Base-by-base conservation (phyloP, 2,797 vertebrate genomes). In the Triplophysa bombifrons region DNA sequence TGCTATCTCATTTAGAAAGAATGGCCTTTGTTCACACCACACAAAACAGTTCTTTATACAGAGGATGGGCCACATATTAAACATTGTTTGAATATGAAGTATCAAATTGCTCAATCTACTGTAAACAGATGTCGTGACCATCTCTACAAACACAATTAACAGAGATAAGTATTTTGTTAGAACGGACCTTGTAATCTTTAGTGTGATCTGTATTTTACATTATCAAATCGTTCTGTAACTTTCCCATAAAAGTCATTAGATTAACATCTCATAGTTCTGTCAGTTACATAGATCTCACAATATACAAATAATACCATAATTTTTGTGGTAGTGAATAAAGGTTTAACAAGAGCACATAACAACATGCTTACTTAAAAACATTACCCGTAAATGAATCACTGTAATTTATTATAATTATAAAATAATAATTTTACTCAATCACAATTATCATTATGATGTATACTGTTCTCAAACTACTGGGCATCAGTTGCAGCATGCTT, bases 1-100 rank as follows among this genome's bases (percentile, higher is more conserved):
- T 66, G 34, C 48, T 16, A 78, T 63, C 12, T 41, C 30, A 61
- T 72, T 25, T n/a, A 22, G 13, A 74, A 73, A 77, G 64, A 80
- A 72, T 27, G n/a, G 6, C 0, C 50, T 17, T 76, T 55, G 34
- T 66, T 76, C 20, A 17, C 12, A 56, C 1, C n/a, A n/a, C 34
- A 67, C 30, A 55, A 0, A 4, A 16, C 13, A 13, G 2, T 74
- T 65, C 73, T 65, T 65, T 12, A 4, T 53, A 12, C 27, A 53
- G 27, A 27, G 2, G 19, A 20, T n/a, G n/a, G 4, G 7, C 8
- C 19, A 34, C 12, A 16, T 30, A 27, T 30, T 19, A 64, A 64
- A 63, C 58, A 46, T 12, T 20, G 41, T 55, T 48, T 50, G 30
- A 20, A 50, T 50, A 34, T 10, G 1, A 53, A 53, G 50, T 19